phyloP scores from a whole-genome alignment of 1,140 invertebrate species.

The Ephestia elutella region DNA sequence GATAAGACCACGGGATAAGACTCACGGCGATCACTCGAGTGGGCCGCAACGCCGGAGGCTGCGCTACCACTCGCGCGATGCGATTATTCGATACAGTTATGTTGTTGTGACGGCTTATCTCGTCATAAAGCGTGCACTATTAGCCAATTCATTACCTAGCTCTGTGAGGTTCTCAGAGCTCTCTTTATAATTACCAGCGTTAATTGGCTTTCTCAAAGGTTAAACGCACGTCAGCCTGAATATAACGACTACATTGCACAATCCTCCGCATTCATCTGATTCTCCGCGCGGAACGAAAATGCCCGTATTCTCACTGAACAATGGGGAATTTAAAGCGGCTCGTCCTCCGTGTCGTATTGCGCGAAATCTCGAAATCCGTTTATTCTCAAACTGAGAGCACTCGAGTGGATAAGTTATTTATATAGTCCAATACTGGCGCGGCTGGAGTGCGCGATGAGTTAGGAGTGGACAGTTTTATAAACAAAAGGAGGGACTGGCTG shows the following conservation, averaged over 20 bases:
- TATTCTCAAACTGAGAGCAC: slow-evolving; percentile 20
- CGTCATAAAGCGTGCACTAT: slow-evolving; percentile 41
- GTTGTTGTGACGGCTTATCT: slow-evolving; percentile 57
- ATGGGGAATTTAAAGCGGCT: slow-evolving; percentile 40
- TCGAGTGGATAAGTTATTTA: slow-evolving; percentile 45
- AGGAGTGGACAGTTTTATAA: slow-evolving; percentile 72
- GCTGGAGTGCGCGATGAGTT: slow-evolving; percentile 37
- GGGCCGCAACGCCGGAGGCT: slow-evolving; percentile 40
- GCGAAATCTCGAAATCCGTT: slow-evolving; percentile 32
- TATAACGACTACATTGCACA: slow-evolving; percentile 35
- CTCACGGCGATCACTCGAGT: slow-evolving; percentile 48
- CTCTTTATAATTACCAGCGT: slow-evolving; percentile 32
- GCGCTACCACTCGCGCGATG: slow-evolving; percentile 50
- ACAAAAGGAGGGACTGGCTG: slow-evolving; percentile 61
- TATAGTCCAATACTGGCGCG: slow-evolving; percentile 39
- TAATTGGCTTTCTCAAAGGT: slow-evolving; percentile 43
- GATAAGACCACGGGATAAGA: slow-evolving; percentile 59
- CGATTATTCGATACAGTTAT: slow-evolving; percentile 60
- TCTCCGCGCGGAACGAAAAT: slow-evolving; percentile 40
- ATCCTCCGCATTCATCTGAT: slow-evolving; percentile 37
- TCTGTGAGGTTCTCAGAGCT: slow-evolving; percentile 32
- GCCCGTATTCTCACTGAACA: slow-evolving; percentile 42
- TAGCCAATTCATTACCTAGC: slow-evolving; percentile 40
- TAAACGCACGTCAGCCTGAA: slow-evolving; percentile 27
- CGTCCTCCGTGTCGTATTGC: slow-evolving; percentile 24